A percentile compares a stretch with the other conserved stretches of the same genome.
phyloP scores from a whole-genome alignment of 2,888 invertebrate species.

The Netelia virgata region DNA sequence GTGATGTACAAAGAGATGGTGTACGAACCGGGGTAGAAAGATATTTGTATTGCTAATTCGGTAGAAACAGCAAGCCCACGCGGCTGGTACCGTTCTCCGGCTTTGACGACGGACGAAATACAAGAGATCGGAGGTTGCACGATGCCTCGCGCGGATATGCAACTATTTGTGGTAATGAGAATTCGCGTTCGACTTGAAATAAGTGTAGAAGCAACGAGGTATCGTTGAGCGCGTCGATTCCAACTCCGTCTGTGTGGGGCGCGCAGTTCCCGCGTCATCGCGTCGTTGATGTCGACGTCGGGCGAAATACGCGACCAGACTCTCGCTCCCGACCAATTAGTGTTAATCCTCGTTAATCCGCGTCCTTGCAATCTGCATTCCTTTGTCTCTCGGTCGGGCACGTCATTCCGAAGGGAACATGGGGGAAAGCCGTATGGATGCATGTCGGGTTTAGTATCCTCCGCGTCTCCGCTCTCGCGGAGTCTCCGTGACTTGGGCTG shows the following conservation, averaged over 20 bases:
- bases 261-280: slow-evolving; percentile 15
- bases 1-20: not conserved
- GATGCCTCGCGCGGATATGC: not conserved
- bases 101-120: not conserved
- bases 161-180: slow-evolving; percentile 8
- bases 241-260: not conserved
- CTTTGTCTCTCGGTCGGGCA: slow-evolving; percentile 74
- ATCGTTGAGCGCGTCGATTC: slow-evolving; percentile 3
- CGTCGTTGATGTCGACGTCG: slow-evolving; percentile 34
- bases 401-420: slow-evolving; percentile 65
- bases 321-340: slow-evolving; percentile 79
- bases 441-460: slow-evolving; percentile 58
- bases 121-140: not conserved
- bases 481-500: not conserved
- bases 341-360: slow-evolving; percentile 81
- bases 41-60: not conserved
- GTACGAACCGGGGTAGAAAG: not conserved
- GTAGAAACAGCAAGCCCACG: not conserved
- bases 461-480: slow-evolving; percentile 47
- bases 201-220: not conserved
- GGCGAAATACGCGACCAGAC: slow-evolving; percentile 35
- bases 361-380: slow-evolving; percentile 81
- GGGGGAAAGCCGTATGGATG: slow-evolving; percentile 64
- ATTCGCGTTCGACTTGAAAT: not conserved
- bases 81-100: not conserved